These are phyloP conservation scores for Steinernema khuongi DNA, from an alignment of 1,140 invertebrate species.

Conservation along the genomic window DNA sequence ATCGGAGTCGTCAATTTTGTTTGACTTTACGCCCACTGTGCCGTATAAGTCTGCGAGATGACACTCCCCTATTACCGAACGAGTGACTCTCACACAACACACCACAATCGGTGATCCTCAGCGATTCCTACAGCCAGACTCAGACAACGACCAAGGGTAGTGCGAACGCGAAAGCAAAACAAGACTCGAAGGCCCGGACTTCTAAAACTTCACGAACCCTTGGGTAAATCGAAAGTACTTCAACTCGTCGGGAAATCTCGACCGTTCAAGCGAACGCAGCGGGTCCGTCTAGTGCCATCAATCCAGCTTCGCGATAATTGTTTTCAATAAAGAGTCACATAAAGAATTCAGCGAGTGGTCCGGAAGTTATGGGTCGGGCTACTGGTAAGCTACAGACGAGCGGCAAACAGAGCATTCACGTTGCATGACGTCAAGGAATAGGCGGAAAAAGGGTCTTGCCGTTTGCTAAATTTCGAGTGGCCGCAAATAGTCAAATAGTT, in stretches of 20 bases:
- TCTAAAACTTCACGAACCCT: background rate
- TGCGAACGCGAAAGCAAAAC: too few relatives aligned
- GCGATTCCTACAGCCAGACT: too few relatives aligned
- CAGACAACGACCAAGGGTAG: too few relatives aligned
- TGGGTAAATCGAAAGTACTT: conserved; percentile 1
- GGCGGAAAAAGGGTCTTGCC: background rate
- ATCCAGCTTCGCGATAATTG: background rate
- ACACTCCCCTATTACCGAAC: background rate
- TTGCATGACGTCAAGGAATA: background rate
- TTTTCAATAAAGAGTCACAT: conserved; percentile 3
- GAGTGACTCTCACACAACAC: background rate
- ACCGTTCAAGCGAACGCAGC: background rate
- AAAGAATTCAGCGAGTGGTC: background rate
- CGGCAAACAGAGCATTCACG: background rate
- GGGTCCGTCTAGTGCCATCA: background rate
- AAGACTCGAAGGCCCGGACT: too few relatives aligned
- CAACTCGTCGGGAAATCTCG: background rate
- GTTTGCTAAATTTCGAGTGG: background rate
- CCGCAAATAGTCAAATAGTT: conserved; percentile 6
- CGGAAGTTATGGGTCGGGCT: background rate
- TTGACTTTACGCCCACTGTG: background rate
- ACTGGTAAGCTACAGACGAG: background rate
- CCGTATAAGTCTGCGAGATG: background rate
- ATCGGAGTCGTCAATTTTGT: background rate
- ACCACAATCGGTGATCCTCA: background rate